phyloP scores from a whole-genome alignment of 1,140 invertebrate species.

The Orius insidiosus region DNA sequence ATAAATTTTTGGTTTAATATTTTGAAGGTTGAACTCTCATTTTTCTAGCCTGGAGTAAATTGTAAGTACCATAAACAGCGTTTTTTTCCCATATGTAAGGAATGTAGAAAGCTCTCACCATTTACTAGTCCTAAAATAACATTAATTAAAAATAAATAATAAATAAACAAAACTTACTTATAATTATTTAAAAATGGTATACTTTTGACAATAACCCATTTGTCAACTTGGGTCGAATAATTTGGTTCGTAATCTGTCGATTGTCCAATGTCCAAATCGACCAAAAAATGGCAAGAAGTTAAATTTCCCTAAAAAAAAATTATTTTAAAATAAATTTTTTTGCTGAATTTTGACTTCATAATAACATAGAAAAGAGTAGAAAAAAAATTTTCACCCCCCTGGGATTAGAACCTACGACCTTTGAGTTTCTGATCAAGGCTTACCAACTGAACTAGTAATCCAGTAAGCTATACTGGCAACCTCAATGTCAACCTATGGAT shows the following conservation, averaged over 20 bases:
- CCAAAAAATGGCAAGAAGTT: conserved; percentile 61
- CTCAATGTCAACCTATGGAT: too few relatives aligned
- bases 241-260: conserved; percentile 57
- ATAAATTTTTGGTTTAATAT: conserved; percentile 7
- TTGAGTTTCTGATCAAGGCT: too few relatives aligned
- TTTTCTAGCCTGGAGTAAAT: conserved; percentile 49
- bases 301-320: conserved; percentile 56
- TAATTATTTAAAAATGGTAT: conserved; percentile 60
- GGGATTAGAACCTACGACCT: too few relatives aligned
- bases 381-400: too few relatives aligned
- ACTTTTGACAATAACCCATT: conserved; percentile 57
- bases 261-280: conserved; percentile 66
- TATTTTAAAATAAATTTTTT: too few relatives aligned
- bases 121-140: conserved; percentile 43
- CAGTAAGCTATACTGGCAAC: too few relatives aligned
- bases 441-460: too few relatives aligned
- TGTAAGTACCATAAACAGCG: conserved; percentile 59
- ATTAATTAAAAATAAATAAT: too few relatives aligned
- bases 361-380: too few relatives aligned
- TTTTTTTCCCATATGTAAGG: conserved; percentile 58
- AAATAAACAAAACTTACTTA: conserved; percentile 29
- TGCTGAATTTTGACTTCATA: too few relatives aligned
- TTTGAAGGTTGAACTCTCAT: conserved; percentile 16
- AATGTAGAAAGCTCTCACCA: conserved; percentile 73
- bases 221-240: conserved; percentile 50